These are phyloP conservation scores for Nymphalis c-album DNA, from an alignment of 2,888 invertebrate genomes.

Conservation along the genomic window DNA sequence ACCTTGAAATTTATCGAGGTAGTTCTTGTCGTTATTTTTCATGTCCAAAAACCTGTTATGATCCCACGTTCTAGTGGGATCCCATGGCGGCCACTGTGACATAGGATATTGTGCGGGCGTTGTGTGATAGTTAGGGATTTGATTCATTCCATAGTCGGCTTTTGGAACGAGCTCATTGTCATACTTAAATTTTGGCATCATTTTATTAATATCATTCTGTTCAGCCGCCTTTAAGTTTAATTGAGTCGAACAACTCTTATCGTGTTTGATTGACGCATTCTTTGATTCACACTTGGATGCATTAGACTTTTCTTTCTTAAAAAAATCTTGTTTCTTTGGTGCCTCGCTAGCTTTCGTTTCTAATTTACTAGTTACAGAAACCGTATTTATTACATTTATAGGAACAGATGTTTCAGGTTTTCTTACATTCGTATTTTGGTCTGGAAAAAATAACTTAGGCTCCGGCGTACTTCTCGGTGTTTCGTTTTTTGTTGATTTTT, in stretches of 20 bases:
- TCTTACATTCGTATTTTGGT: constrained; percentile 59
- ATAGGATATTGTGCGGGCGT: constrained; percentile 80
- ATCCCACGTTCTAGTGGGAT: constrained; percentile 78
- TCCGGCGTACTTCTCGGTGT: constrained; percentile 72
- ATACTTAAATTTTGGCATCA: constrained; percentile 76
- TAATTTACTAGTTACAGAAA: constrained; percentile 61
- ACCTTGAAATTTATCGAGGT: constrained; percentile 82
- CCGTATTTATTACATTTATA: constrained; percentile 73
- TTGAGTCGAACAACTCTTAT: constrained; percentile 68
- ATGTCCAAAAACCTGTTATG: constrained; percentile 75
- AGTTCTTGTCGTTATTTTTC: constrained; percentile 78
- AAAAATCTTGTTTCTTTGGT: constrained; percentile 78
- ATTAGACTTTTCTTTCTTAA: constrained; percentile 76
- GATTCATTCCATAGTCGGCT: constrained; percentile 84
- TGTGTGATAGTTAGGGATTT: constrained; percentile 85
- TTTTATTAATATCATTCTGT: constrained; percentile 79
- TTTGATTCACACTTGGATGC: constrained; percentile 65
- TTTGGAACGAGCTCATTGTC: constrained; percentile 80
- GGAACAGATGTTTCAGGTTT: constrained; percentile 75
- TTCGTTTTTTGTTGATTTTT: constrained; percentile 64
- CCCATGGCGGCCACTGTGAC: constrained; percentile 83
- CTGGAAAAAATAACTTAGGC: constrained; percentile 76
- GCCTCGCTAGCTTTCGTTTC: constrained; percentile 68
- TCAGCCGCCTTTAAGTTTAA: constrained; percentile 64
- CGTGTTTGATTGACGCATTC: constrained; percentile 68